Evolutionary conservation across 2,888 invertebrate species (phyloP).

Genomic region (Lottia gigantea): DNA sequence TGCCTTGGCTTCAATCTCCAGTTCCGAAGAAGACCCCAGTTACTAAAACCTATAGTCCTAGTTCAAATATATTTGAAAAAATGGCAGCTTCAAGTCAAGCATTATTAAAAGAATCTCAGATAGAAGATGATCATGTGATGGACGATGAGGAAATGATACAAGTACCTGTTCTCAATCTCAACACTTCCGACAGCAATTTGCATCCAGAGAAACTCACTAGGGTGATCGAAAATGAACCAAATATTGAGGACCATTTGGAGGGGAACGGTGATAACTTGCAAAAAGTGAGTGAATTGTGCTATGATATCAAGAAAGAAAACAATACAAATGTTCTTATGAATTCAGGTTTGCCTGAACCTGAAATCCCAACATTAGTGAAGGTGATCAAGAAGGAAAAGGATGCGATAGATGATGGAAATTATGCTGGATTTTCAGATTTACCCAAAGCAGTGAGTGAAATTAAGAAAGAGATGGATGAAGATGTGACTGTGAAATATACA

Average conservation of each 20-base stretch:
- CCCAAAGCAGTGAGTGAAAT: not conserved
- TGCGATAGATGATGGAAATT: not conserved
- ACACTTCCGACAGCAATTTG: no score
- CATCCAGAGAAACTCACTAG: no score
- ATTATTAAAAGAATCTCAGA: not conserved
- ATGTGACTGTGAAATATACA: not conserved
- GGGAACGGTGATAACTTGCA: not conserved
- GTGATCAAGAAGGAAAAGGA: not conserved
- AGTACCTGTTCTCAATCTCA: not conserved
- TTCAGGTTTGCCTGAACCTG: not conserved
- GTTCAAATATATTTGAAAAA: not conserved
- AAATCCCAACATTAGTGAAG: not conserved
- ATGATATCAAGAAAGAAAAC: not conserved
- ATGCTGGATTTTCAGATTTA: no score
- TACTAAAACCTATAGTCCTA: not conserved
- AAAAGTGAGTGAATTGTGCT: not conserved
- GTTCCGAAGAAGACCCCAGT: no score
- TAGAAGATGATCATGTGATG: not conserved
- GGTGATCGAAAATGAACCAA: no score
- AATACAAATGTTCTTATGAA: not conserved
- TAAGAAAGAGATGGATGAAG: not conserved
- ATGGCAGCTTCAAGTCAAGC: constrained; percentile 7
- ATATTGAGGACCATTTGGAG: no score
- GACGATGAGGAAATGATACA: not conserved
- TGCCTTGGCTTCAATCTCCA: not conserved